A percentile compares a stretch with the other conserved stretches of the same genome.
phyloP scores from a whole-genome alignment of 2,888 invertebrate genomes.

The Nephrotoma appendiculata region DNA sequence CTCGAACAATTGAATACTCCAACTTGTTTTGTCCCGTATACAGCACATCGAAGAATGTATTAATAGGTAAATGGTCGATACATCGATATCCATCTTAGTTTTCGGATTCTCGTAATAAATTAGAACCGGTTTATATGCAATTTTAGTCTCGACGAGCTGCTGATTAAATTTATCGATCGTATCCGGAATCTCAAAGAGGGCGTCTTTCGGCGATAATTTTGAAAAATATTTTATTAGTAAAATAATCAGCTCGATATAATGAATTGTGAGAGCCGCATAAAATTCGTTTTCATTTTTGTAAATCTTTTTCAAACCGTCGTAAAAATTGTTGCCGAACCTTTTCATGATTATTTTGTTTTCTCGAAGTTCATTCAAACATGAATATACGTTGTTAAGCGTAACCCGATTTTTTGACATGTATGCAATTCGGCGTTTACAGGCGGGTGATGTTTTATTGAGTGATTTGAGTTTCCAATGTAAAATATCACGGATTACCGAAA shows the following conservation, averaged over 20 bases:
- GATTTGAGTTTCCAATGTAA: slow-evolving; percentile 37
- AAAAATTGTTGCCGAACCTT: slow-evolving; percentile 30
- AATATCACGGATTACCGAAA: slow-evolving; percentile 39
- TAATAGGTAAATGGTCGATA: slow-evolving; percentile 39
- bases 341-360: slow-evolving; percentile 37
- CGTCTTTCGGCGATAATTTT: neutral
- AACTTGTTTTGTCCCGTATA: slow-evolving; percentile 43
- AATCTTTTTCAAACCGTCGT: slow-evolving; percentile 23
- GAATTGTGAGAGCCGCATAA: slow-evolving; percentile 22
- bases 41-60: slow-evolving; percentile 51
- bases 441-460: slow-evolving; percentile 50
- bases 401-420: slow-evolving; percentile 45
- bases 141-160: slow-evolving; percentile 13
- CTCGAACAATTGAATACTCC: slow-evolving; percentile 50
- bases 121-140: slow-evolving; percentile 7
- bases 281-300: slow-evolving; percentile 23
- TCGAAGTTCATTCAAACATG: slow-evolving; percentile 45
- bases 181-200: slow-evolving; percentile 19
- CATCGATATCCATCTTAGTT: slow-evolving; percentile 35
- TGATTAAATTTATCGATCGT: slow-evolving; percentile 23
- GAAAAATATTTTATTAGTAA: neutral
- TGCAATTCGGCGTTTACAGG: slow-evolving; percentile 47
- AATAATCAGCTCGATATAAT: slow-evolving; percentile 11
- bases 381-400: slow-evolving; percentile 41
- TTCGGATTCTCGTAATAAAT: slow-evolving; percentile 26